Percentiles rank a stretch among this genome's conserved stretches.
Conservation (phyloP, 2,113 vertebrate species). For the Hiodon tergisus region DNA sequence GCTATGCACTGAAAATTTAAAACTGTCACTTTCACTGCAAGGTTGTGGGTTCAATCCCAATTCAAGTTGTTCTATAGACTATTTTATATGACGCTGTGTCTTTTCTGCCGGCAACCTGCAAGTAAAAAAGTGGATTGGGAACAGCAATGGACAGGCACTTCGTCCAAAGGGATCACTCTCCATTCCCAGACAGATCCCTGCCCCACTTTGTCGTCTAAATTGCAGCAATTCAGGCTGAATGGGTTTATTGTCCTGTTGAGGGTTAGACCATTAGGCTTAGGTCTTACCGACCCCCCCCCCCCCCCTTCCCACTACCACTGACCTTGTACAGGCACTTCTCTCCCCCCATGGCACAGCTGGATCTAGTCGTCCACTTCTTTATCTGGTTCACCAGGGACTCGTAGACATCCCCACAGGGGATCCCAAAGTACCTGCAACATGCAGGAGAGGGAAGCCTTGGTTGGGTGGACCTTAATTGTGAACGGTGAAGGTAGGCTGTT, state of each 20-base stretch:
- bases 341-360: slow-evolving; percentile 52
- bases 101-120: too few species aligned
- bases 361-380: slow-evolving; percentile 52
- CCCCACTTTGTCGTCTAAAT: too few species aligned
- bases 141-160: too few species aligned
- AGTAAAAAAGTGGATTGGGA: too few species aligned
- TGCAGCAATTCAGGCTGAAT: background rate
- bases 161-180: too few species aligned
- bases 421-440: slow-evolving; percentile 56
- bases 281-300: background rate
- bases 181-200: too few species aligned
- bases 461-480: too few species aligned
- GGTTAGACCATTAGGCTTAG: background rate
- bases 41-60: too few species aligned
- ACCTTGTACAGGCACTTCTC: slow-evolving; percentile 64
- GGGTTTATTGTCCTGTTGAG: background rate
- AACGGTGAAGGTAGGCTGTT: background rate
- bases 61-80: too few species aligned
- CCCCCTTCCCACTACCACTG: background rate
- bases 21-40: too few species aligned
- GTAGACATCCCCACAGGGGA: slow-evolving; percentile 52
- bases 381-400: slow-evolving; percentile 59
- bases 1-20: too few species aligned
- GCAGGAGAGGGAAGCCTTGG: background rate
- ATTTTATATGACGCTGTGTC: too few species aligned